Conservation (phyloP, 2,113 vertebrate genomes). For the Pipra filicauda region DNA sequence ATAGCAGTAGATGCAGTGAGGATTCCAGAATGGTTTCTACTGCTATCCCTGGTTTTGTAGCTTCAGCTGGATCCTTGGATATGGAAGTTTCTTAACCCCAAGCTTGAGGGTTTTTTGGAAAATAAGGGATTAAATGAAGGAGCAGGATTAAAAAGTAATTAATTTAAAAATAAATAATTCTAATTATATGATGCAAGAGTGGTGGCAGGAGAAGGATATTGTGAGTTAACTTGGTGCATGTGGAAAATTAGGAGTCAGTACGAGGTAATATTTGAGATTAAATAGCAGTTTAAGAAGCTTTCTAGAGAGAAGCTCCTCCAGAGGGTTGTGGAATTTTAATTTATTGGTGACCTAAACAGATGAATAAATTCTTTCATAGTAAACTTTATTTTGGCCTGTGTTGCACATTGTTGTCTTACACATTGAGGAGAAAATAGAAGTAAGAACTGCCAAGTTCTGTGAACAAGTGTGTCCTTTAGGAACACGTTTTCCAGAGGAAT, state of each 20-base stretch:
- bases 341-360: not conserved
- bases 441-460: not conserved
- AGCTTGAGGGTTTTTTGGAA: not conserved
- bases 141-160: not conserved
- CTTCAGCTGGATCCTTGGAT: not conserved
- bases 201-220: not conserved
- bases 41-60: not conserved
- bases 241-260: not conserved
- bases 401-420: not conserved
- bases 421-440: not conserved
- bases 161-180: not conserved
- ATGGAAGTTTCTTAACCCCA: not conserved
- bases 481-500: not conserved
- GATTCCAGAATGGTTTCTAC: not conserved
- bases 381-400: not conserved
- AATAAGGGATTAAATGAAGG: not conserved
- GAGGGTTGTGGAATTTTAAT: not conserved
- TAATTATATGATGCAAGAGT: not conserved
- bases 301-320: not conserved
- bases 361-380: rapidly evolving
- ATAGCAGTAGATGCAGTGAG: not conserved
- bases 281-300: not conserved
- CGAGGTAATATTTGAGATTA: not conserved
- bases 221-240: rapidly evolving
- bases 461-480: not conserved